phyloP scores from a whole-genome alignment of 2,797 vertebrate species.

The Coreius guichenoti region DNA sequence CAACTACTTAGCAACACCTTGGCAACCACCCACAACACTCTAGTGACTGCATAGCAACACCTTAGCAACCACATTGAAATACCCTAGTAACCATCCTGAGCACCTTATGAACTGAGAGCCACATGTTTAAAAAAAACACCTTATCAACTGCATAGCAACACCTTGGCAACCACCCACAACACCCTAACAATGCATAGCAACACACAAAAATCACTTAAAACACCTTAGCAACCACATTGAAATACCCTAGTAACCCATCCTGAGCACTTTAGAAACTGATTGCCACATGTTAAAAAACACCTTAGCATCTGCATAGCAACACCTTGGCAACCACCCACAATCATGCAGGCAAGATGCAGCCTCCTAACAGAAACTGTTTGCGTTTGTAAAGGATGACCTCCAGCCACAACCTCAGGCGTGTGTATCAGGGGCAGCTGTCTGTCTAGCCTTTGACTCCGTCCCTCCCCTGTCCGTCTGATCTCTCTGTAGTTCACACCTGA shows the following conservation, averaged over 20 bases:
- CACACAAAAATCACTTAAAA: not conserved
- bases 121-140: not conserved
- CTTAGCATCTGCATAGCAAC: not conserved
- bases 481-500: conserved; percentile 81
- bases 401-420: not conserved
- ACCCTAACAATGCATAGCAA: not conserved
- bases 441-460: conserved; percentile 64
- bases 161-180: not conserved
- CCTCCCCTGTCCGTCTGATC: conserved; percentile 71
- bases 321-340: not conserved
- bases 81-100: not conserved
- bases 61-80: not conserved
- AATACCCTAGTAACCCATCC: not conserved
- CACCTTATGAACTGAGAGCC: not conserved
- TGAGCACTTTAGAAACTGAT: not conserved
- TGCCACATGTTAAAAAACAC: not conserved
- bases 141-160: not conserved
- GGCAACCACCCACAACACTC: too few species aligned
- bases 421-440: conserved; percentile 73
- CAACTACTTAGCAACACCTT: too few species aligned
- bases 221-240: too few species aligned
- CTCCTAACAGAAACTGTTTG: not conserved
- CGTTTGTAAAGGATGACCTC: not conserved
- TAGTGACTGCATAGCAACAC: too few species aligned
- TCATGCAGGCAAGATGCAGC: not conserved